Evolutionary conservation across 2,888 invertebrate species (phyloP), one percentile per base, ranked within the genome.

Genomic region (Urechis unicinctus): DNA sequence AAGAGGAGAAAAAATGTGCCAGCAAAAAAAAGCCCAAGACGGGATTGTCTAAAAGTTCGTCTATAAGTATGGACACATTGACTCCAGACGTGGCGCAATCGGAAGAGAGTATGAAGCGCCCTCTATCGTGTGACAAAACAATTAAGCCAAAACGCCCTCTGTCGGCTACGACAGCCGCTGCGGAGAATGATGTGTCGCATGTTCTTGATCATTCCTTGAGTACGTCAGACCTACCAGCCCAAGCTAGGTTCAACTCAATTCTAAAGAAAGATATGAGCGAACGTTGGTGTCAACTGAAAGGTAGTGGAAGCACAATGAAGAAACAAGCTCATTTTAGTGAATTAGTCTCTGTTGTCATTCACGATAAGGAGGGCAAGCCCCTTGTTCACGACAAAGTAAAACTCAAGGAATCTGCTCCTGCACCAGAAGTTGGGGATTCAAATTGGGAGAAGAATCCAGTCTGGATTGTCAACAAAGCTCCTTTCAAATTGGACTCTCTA

Each of bases 241-340:
- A 9, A 9, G 9, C 36, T 13, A 9, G 36, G 17, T 13, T 9
- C 36, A 36, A 9, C 9, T 36, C 36, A 13, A 36, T 36, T 17
- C 36, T 36, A 9, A 36, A 36, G 17, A 9, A 9, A 36, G 17
- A 17, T 17, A 9, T 17, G 9, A 13, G 9, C 17, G 9, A 9
- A 13, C 9, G 17, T 13, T 17, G 17, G 9, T 17, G 17, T 9
- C 9, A 17, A 17, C 36, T 9, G 9, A 9, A 13, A 36, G 9
- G 9, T 13, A 36, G 36, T 17, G 36, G 17, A 9, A 36, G 36
- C 17, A 36, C 9, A 9, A 13, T 36, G 36, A 36, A 36, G 36
- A 36, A 36, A 17, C 36, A 36, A 36, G 57, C 57, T 1, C 21
- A 50, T 2, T 57, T 57, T 50, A 53, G 47, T 21, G 57, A 57